Conservation (phyloP, 2,888 invertebrate species). For the Dasypogon diadema region DNA sequence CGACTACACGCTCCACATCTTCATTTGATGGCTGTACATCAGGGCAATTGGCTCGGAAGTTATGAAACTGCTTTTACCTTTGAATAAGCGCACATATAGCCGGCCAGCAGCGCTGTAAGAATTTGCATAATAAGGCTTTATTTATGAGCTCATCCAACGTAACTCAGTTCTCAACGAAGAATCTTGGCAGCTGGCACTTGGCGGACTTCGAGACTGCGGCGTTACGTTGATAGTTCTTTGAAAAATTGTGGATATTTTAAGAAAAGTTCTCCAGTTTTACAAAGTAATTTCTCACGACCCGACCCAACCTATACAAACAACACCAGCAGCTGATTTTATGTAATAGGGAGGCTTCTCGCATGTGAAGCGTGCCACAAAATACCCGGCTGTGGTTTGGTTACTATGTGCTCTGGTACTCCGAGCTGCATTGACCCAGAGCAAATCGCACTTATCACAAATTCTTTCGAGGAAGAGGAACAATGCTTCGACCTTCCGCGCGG, state of each 20-base stretch:
- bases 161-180: background rate
- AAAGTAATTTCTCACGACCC: too few species aligned
- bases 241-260: background rate
- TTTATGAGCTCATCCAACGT: constrained; percentile 5
- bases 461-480: background rate
- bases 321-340: constrained; percentile 28
- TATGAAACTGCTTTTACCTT: background rate
- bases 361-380: too few species aligned
- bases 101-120: background rate
- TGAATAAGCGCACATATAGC: background rate
- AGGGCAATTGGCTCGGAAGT: too few species aligned
- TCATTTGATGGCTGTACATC: too few species aligned
- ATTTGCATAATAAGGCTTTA: constrained; percentile 2
- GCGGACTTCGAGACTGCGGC: background rate
- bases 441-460: background rate
- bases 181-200: too few species aligned
- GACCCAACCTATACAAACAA: background rate
- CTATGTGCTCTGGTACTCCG: too few species aligned
- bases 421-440: background rate
- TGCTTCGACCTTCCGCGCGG: constrained; percentile 12
- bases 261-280: background rate
- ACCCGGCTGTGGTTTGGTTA: too few species aligned
- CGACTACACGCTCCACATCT: background rate
- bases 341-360: background rate
- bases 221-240: background rate